Percentiles rank a stretch among this genome's conserved stretches.
phyloP scores from a whole-genome alignment of 2,113 vertebrate species.

The Sterrhoptilus dennistouni region DNA sequence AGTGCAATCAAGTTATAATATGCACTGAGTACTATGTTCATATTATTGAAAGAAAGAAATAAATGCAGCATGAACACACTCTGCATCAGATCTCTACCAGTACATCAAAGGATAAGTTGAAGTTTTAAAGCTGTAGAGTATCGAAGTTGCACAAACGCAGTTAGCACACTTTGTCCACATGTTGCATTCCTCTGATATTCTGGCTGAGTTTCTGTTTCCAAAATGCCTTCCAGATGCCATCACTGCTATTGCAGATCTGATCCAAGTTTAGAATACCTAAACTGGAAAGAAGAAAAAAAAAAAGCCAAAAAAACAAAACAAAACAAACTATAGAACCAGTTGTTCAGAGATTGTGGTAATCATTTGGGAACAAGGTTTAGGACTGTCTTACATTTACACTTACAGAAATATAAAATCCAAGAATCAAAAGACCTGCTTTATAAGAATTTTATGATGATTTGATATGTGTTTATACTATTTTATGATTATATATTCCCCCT shows the following conservation, averaged over 20 bases:
- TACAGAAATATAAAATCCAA: neutral
- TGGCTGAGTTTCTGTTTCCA: slow-evolving; percentile 50
- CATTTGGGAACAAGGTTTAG: neutral
- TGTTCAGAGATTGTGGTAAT: neutral
- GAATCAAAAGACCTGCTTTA: neutral
- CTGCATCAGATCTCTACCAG: neutral
- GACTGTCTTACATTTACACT: neutral
- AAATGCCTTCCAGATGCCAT: slow-evolving; percentile 74
- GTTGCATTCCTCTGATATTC: slow-evolving; percentile 58
- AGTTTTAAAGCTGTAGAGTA: neutral
- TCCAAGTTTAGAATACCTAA: slow-evolving; percentile 36
- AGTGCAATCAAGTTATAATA: neutral
- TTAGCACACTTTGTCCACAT: slow-evolving; percentile 54
- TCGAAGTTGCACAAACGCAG: neutral
- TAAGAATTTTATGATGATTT: slow-evolving; percentile 5
- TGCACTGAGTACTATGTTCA: neutral
- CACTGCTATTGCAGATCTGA: slow-evolving; percentile 32
- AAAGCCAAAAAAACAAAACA: neutral
- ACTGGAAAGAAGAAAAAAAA: neutral
- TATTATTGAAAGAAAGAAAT: slow-evolving; percentile 36
- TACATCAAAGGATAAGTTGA: slow-evolving; percentile 9
- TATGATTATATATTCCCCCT: neutral
- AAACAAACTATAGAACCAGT: neutral
- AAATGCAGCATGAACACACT: neutral
- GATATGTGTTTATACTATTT: slow-evolving; percentile 10